Conservation (phyloP, 2,797 vertebrate genomes). For the Adelosebastes latens region DNA sequence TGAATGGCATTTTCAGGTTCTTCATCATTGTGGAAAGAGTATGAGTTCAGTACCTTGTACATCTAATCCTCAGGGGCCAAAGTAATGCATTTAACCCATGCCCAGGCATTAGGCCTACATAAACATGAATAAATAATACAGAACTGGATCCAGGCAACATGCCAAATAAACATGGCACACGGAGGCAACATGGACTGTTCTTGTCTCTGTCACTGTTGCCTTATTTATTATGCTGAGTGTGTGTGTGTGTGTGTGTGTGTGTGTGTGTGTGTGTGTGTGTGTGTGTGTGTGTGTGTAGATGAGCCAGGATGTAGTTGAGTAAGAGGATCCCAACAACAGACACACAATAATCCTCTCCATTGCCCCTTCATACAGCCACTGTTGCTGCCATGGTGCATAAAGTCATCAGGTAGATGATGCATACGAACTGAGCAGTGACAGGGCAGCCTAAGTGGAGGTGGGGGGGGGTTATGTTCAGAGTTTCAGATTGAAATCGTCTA, state of each 20-base stretch:
- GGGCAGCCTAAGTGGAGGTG: too few relatives aligned
- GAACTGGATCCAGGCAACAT: neutral
- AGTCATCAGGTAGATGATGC: conserved; percentile 14
- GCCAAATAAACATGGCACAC: conserved; percentile 9
- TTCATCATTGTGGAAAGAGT: neutral
- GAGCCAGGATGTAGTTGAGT: neutral
- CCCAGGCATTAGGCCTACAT: conserved; percentile 16
- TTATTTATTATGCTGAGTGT: conserved; percentile 22
- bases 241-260: neutral
- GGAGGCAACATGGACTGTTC: neutral
- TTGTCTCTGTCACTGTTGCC: neutral
- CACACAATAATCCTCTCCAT: neutral
- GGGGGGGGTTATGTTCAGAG: too few relatives aligned
- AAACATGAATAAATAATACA: conserved; percentile 56
- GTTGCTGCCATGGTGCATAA: neutral
- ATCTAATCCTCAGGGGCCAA: neutral
- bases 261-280: neutral
- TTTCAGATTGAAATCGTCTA: too few relatives aligned
- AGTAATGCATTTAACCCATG: conserved; percentile 14
- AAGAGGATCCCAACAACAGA: conserved; percentile 4
- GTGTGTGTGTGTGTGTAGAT: neutral
- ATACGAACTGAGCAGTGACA: neutral
- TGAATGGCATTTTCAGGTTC: neutral
- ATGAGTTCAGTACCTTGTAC: neutral
- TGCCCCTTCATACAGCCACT: neutral